These are phyloP conservation scores for Cephus pulcher DNA, from an alignment of 2,888 invertebrate species.

Conservation along the genomic window DNA sequence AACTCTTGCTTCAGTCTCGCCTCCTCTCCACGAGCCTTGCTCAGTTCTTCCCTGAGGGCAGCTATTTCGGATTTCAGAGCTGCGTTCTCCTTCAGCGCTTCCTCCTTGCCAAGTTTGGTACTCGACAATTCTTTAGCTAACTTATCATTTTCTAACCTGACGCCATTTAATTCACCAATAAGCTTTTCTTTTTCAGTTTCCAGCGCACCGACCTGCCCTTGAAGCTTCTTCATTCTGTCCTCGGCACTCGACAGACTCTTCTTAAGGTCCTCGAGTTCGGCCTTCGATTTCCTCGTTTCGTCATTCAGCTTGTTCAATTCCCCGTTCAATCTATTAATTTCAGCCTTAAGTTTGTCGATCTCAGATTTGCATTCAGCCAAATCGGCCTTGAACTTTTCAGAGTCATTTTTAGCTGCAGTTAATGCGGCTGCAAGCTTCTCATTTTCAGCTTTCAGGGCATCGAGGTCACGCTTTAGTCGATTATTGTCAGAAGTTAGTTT, in stretches of 20 bases:
- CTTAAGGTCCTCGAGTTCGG: constrained; percentile 23
- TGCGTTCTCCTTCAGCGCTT: constrained; percentile 26
- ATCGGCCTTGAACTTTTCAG: constrained; percentile 19
- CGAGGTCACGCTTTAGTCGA: constrained; percentile 11
- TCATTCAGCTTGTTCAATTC: constrained; percentile 30
- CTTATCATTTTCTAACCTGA: constrained; percentile 29
- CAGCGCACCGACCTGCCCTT: background rate
- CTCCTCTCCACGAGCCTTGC: constrained; percentile 30
- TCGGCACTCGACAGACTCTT: constrained; percentile 8
- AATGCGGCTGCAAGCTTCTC: constrained; percentile 9
- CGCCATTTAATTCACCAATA: constrained; percentile 32
- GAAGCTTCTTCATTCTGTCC: background rate
- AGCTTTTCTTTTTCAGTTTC: constrained; percentile 31
- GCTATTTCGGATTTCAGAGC: constrained; percentile 32
- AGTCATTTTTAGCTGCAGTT: background rate
- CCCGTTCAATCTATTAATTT: constrained; percentile 24
- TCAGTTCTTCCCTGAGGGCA: constrained; percentile 29
- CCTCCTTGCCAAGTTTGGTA: constrained; percentile 26
- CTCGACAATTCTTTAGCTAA: constrained; percentile 33
- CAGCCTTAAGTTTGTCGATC: constrained; percentile 20
- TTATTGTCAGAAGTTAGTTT: constrained; percentile 23
- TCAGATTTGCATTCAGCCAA: constrained; percentile 4
- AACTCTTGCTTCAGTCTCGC: constrained; percentile 27
- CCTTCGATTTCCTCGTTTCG: constrained; percentile 20
- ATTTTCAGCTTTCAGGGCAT: constrained; percentile 1